Conservation (phyloP, 2,113 vertebrate species). For the Mesitornis unicolor region DNA sequence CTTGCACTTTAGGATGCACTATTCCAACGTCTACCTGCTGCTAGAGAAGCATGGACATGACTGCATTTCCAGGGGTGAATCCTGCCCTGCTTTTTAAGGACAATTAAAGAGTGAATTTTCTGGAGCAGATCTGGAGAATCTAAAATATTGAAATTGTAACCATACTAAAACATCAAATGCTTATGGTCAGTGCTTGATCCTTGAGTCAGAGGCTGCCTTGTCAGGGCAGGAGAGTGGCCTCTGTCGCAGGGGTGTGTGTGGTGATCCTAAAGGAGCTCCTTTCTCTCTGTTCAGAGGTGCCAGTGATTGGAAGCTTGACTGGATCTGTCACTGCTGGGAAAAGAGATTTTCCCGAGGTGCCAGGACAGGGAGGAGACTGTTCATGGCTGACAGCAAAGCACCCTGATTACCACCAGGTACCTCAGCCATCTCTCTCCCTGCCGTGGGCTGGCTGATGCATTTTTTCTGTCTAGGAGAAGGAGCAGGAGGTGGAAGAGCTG, state of each 20-base stretch:
- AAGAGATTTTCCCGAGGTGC: background rate
- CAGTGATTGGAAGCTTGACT: background rate
- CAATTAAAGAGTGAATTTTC: background rate
- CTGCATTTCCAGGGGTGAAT: background rate
- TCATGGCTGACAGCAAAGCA: background rate
- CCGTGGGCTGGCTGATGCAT: background rate
- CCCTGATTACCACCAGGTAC: background rate
- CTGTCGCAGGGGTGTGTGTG: background rate
- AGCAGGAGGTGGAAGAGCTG: background rate
- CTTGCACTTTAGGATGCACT: background rate
- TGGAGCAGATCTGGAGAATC: background rate
- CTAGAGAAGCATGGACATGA: background rate
- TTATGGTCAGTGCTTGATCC: background rate
- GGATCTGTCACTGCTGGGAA: background rate
- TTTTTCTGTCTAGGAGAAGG: background rate
- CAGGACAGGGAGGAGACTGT: background rate
- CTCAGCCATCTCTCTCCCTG: background rate
- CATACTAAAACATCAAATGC: background rate
- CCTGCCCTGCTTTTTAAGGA: background rate
- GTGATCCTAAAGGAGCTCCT: background rate
- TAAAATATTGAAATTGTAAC: background rate
- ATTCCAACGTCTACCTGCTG: background rate
- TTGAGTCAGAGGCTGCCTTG: background rate
- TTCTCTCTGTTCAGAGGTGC: background rate
- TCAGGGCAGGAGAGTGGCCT: background rate